Percentiles rank a stretch among this genome's conserved stretches.
phyloP scores from a whole-genome alignment of 2,888 invertebrate species.

The Stratiomys singularior region DNA sequence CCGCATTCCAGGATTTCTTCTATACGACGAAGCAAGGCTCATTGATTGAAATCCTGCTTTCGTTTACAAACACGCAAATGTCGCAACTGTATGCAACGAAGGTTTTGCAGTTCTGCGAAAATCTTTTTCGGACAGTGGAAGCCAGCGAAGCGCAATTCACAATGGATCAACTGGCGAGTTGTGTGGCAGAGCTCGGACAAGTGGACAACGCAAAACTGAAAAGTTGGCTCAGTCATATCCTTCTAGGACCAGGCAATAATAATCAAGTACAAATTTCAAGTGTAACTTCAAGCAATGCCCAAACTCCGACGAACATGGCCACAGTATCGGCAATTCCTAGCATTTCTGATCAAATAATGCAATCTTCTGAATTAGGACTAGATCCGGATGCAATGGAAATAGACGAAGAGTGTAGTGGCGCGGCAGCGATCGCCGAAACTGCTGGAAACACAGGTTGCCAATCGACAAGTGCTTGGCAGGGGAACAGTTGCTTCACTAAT shows the following conservation, averaged over 20 bases:
- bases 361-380: constrained; percentile 57
- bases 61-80: constrained; percentile 80
- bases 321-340: constrained; percentile 65
- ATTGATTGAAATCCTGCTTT: constrained; percentile 81
- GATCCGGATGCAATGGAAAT: constrained; percentile 64
- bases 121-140: constrained; percentile 74
- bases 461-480: constrained; percentile 62
- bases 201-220: constrained; percentile 74
- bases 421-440: constrained; percentile 54
- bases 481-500: constrained; percentile 67
- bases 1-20: constrained; percentile 86
- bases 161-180: constrained; percentile 74
- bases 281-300: constrained; percentile 67
- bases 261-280: constrained; percentile 62
- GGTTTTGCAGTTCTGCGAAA: constrained; percentile 83
- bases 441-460: constrained; percentile 48
- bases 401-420: constrained; percentile 64
- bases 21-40: constrained; percentile 73
- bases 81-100: constrained; percentile 78
- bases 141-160: constrained; percentile 72
- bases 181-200: constrained; percentile 73
- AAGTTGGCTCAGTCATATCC: constrained; percentile 73
- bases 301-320: constrained; percentile 68
- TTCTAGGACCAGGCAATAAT: constrained; percentile 69
- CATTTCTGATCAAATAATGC: constrained; percentile 63